A percentile compares a stretch with the other conserved stretches of the same genome.
Conservation (phyloP, 2,888 invertebrate genomes). For the Drosophila greeni region DNA sequence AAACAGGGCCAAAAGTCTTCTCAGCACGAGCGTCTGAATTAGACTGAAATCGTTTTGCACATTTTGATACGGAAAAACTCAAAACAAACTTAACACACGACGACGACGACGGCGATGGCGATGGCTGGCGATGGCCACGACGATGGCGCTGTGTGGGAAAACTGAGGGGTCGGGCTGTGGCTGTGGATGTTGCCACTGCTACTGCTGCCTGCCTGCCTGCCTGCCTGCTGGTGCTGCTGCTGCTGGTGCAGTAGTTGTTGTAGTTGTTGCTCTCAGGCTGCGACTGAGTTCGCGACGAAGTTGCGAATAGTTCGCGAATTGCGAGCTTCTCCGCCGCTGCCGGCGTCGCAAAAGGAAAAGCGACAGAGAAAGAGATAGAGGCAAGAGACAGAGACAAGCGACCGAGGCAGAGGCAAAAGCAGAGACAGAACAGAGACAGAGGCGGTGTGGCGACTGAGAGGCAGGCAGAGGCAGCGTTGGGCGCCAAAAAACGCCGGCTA, state of each 20-base stretch:
- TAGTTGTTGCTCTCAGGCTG: constrained; percentile 34
- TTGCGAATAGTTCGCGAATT: constrained; percentile 42
- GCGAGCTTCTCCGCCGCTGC: constrained; percentile 31
- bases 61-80: constrained; percentile 79
- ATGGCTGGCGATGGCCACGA: constrained; percentile 47
- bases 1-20: constrained; percentile 77
- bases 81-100: constrained; percentile 73
- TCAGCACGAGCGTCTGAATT: constrained; percentile 79
- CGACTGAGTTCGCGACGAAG: constrained; percentile 60
- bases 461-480: constrained; percentile 18
- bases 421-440: constrained; percentile 20
- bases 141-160: constrained; percentile 58
- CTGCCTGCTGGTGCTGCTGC: constrained; percentile 1
- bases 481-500: constrained; percentile 60
- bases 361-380: constrained; percentile 23
- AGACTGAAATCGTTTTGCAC: constrained; percentile 79
- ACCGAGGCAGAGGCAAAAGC: constrained; percentile 23
- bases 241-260: constrained; percentile 11
- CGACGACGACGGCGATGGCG: constrained; percentile 30
- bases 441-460: constrained; percentile 15
- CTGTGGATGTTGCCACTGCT: constrained; percentile 30
- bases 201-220: constrained; percentile 17
- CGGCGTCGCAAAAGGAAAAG: constrained; percentile 34
- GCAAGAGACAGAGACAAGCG: constrained; percentile 9
- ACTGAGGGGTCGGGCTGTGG: constrained; percentile 48